phyloP scores from a whole-genome alignment of 2,797 vertebrate species.

The Muscicapa comitata region DNA sequence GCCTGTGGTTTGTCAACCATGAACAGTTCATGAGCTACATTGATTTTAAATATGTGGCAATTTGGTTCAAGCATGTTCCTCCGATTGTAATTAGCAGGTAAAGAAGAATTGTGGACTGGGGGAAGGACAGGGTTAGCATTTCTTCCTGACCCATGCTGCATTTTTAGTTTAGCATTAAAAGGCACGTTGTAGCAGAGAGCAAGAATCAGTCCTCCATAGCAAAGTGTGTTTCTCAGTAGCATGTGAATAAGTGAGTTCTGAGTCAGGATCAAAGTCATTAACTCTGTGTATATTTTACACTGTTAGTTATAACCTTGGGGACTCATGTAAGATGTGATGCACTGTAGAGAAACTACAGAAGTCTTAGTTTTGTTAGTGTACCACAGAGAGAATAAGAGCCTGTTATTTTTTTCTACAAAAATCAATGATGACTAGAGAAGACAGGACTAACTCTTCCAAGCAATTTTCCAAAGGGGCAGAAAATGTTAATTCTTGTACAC shows the following conservation, averaged over 20 bases:
- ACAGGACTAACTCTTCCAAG: background rate
- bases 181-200: background rate
- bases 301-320: background rate
- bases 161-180: background rate
- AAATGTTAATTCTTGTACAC: background rate
- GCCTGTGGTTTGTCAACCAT: background rate
- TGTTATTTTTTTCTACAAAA: background rate
- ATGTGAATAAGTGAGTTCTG: background rate
- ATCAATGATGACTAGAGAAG: background rate
- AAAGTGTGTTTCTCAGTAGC: background rate
- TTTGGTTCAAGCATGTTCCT: background rate
- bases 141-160: background rate
- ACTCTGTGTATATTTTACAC: background rate
- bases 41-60: background rate
- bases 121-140: background rate
- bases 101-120: background rate
- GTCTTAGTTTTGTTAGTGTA: background rate
- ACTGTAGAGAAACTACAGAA: background rate
- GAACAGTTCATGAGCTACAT: background rate
- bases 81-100: background rate
- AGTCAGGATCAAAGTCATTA: background rate
- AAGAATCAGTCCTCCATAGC: background rate
- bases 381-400: background rate
- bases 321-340: background rate
- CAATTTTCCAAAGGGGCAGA: background rate